Percentiles rank a stretch among this genome's conserved stretches.
phyloP scores from a whole-genome alignment of 2,888 invertebrate species.

The Cactoblastis cactorum region DNA sequence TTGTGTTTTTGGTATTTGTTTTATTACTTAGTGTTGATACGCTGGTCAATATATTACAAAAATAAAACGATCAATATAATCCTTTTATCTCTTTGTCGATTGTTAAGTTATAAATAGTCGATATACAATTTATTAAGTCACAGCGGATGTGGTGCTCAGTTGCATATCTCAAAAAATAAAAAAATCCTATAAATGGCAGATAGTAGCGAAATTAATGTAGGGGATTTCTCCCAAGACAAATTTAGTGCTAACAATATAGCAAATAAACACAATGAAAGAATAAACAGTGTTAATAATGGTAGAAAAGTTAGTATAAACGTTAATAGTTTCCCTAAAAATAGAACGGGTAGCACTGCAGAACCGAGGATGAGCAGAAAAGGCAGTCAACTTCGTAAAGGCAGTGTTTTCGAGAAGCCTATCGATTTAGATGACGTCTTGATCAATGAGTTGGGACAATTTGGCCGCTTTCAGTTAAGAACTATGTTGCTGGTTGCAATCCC shows the following conservation, averaged over 20 bases:
- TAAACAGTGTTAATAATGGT: not conserved
- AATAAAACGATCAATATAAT: not conserved
- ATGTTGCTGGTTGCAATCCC: slow-evolving; percentile 79
- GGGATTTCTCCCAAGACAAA: too few relatives aligned
- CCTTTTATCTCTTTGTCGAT: not conserved
- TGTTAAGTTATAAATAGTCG: too few relatives aligned
- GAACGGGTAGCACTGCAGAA: not conserved
- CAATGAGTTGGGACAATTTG: too few relatives aligned
- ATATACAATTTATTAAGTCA: not conserved
- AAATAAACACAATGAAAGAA: not conserved
- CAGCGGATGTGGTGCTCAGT: not conserved
- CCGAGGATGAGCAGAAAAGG: not conserved
- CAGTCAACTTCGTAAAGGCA: slow-evolving; percentile 1
- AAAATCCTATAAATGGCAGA: not conserved
- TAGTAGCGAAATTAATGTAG: too few relatives aligned
- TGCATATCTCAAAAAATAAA: not conserved
- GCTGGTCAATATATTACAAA: too few relatives aligned
- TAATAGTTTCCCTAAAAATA: too few relatives aligned
- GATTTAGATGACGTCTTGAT: too few relatives aligned
- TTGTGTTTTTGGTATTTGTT: too few relatives aligned
- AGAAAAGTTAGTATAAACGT: slow-evolving; percentile 3
- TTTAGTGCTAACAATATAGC: too few relatives aligned
- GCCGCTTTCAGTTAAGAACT: too few relatives aligned
- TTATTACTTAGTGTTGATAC: too few relatives aligned
- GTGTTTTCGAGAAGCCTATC: too few relatives aligned